Evolutionary conservation across 2,888 invertebrate genomes (phyloP), one percentile per base, ranked within the genome.

Genomic region (Habrosyne pyritoides): DNA sequence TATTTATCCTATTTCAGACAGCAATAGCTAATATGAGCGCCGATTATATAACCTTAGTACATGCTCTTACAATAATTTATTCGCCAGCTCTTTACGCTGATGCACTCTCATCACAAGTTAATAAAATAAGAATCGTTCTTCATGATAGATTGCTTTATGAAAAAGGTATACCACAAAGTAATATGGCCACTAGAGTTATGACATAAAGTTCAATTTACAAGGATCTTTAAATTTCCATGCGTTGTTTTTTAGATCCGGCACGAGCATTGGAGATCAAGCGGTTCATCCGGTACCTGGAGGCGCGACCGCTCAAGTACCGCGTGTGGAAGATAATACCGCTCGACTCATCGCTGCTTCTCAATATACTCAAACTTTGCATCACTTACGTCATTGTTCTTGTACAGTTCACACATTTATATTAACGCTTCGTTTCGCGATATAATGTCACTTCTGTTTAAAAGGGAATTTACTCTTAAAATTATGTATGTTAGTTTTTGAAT

Each of bases 371-470:
- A 52, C 54, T 70, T 26, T 63, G 66, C 53, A 57, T 63, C 26
- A 60, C 67, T 0, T 73, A 71, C 51, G 60, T 68, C 30, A 69
- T 71, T 50, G 62, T 70, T 46, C 61, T 67, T 18, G 57, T 70
- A 28, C 73, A 73, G 48, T 61, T 70, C 46, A 60, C 63, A 12
- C 55, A 64, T 53, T 10, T 59, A 18, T 55, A 53, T n/a, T 53
- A 49, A 26, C 8, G 14, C 8, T 24, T 5, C 24, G 24, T 24
- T 5, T 7, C 24, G 3, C 7, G 4, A 24, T 24, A 5, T 24
- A 7, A 5, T 24, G 7, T 5, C 24, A 24, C 24, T 24, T 24
- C 4, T 24, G 24, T 24, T 24, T 24, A 5, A 7, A 24, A 24
- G 24, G 7, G 3, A 10, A 33, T 33, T 1, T 33, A 33, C 10